Conservation (phyloP, 2,113 vertebrate species). For the Falco punctatus region DNA sequence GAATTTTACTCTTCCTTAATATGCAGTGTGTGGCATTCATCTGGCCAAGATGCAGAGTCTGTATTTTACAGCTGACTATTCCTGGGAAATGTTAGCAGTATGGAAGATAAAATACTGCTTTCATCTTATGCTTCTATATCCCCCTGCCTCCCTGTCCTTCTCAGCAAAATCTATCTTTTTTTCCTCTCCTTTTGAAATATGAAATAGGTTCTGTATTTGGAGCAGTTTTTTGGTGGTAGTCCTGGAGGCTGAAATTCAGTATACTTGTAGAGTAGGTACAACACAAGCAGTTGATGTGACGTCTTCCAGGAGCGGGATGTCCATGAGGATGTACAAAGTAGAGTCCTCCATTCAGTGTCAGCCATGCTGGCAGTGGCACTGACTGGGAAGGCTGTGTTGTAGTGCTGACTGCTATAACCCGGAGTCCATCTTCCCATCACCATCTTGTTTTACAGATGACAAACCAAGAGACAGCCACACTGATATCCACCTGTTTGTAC, state of each 20-base stretch:
- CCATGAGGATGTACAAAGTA: rapidly evolving
- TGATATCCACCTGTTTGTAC: background rate
- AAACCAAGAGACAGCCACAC: background rate
- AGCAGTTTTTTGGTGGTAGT: background rate
- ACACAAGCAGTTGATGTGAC: background rate
- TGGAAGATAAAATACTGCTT: background rate
- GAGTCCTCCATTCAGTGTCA: background rate
- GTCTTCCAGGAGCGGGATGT: background rate
- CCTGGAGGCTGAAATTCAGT: background rate
- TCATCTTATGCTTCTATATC: background rate
- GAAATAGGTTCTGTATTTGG: background rate
- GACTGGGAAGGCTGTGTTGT: background rate
- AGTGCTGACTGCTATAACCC: background rate
- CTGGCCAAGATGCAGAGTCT: rapidly evolving
- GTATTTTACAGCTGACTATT: background rate
- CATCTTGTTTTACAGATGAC: background rate
- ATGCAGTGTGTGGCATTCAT: background rate
- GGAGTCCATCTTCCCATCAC: background rate
- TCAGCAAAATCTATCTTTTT: background rate
- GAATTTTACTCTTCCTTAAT: background rate
- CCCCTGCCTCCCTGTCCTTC: background rate
- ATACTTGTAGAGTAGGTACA: background rate
- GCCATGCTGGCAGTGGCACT: background rate
- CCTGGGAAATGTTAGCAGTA: background rate
- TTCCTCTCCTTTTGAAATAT: background rate